Evolutionary conservation across 2,113 vertebrate genomes (phyloP).

Genomic region (Todiramphus chloris): DNA sequence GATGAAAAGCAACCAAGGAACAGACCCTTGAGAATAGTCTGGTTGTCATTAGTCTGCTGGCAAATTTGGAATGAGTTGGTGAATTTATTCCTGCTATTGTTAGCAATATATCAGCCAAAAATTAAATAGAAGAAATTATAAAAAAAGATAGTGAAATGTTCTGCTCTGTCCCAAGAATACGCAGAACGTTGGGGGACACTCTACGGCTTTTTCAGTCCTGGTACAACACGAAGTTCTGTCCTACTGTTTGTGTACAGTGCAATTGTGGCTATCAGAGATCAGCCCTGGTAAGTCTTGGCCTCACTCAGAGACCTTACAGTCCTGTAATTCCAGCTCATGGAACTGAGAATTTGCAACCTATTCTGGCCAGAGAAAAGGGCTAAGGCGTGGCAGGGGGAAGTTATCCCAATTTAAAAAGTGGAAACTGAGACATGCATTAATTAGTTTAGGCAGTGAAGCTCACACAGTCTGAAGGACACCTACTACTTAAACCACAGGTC

Average conservation of each 20-base stretch:
- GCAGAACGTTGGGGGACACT: not conserved
- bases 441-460: not conserved
- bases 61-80: not conserved
- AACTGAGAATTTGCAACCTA: not conserved
- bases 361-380: not conserved
- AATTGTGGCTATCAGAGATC: not conserved
- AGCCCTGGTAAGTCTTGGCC: not conserved
- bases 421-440: not conserved
- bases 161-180: not conserved
- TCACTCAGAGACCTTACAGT: not conserved
- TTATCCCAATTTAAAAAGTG: not conserved
- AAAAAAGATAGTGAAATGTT: not conserved
- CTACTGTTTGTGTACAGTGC: not conserved
- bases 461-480: not conserved
- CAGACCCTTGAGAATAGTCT: not conserved
- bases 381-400: not conserved
- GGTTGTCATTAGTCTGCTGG: not conserved
- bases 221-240: not conserved
- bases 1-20: not conserved
- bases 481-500: not conserved
- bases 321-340: not conserved
- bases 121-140: not conserved
- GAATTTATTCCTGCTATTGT: not conserved
- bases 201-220: not conserved
- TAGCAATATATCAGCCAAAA: not conserved